Conservation (phyloP, 2,797 vertebrate species). For the Fistularia tabacaria region DNA sequence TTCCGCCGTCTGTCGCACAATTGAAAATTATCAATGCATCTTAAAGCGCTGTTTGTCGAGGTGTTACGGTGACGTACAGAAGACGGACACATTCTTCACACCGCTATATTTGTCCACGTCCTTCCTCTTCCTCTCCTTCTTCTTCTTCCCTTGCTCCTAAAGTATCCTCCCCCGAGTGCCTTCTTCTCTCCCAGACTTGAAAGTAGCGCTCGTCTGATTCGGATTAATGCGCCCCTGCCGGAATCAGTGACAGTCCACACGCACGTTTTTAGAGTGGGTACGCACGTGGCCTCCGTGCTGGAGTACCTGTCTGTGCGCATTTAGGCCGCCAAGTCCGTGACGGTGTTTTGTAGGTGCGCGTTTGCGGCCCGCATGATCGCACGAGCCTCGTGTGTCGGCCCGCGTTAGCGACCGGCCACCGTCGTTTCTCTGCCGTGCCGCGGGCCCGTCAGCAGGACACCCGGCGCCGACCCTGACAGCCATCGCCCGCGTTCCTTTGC, state of each 20-base stretch:
- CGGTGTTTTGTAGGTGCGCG: conserved; percentile 1
- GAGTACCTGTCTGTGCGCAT: background rate
- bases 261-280: conserved; percentile 2
- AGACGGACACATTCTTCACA: conserved; percentile 26
- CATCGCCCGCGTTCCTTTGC: conserved; percentile 14
- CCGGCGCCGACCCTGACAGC: conserved; percentile 21
- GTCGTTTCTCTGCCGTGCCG: conserved; percentile 3
- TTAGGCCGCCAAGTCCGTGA: background rate
- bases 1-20: background rate
- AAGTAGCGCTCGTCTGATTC: conserved; percentile 8
- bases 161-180: conserved; percentile 51
- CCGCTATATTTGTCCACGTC: conserved; percentile 16
- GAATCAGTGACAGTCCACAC: conserved; percentile 1
- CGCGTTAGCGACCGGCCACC: conserved; percentile 1
- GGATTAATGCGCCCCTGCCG: too few relatives aligned
- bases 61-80: conserved; percentile 34
- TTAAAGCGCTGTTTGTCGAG: conserved; percentile 17
- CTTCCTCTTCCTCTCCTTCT: conserved; percentile 5
- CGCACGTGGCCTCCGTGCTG: background rate
- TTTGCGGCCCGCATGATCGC: conserved; percentile 5
- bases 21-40: background rate
- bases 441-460: conserved; percentile 5
- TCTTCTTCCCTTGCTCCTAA: conserved; percentile 16
- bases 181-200: conserved; percentile 40
- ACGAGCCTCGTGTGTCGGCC: background rate